Percentiles rank a stretch among this genome's conserved stretches.
phyloP scores from a whole-genome alignment of 2,888 invertebrate species.

The Ctenicera cuprea region DNA sequence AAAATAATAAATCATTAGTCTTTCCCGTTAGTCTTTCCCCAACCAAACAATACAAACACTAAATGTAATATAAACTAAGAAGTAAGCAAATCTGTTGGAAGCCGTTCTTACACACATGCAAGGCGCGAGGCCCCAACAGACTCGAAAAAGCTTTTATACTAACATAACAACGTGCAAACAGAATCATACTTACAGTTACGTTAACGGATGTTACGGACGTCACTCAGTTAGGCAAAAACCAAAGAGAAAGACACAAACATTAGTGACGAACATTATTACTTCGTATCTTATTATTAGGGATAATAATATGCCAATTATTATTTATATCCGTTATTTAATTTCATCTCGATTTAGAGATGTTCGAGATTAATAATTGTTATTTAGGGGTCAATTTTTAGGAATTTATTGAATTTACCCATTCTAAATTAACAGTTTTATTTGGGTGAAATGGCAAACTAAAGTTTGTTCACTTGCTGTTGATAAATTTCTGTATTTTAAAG shows the following conservation, averaged over 20 bases:
- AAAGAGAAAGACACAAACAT: slow-evolving; percentile 73
- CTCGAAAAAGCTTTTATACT: slow-evolving; percentile 47
- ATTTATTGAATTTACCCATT: too few species aligned
- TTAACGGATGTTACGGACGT: slow-evolving; percentile 71
- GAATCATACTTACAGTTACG: slow-evolving; percentile 72
- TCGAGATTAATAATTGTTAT: too few species aligned
- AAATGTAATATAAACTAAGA: slow-evolving; percentile 59
- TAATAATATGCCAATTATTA: slow-evolving; percentile 2
- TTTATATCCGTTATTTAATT: neutral
- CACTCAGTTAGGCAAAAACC: slow-evolving; percentile 74
- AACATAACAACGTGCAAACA: slow-evolving; percentile 59
- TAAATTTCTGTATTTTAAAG: too few species aligned
- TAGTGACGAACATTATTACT: slow-evolving; percentile 61
- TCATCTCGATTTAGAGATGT: neutral
- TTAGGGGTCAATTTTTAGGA: too few species aligned
- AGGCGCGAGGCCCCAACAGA: slow-evolving; percentile 47
- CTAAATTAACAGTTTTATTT: too few species aligned
- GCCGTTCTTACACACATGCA: slow-evolving; percentile 37
- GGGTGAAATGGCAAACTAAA: too few species aligned
- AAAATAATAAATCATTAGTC: slow-evolving; percentile 63
- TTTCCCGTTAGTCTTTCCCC: slow-evolving; percentile 72
- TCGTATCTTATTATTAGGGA: slow-evolving; percentile 38
- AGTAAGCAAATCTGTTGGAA: slow-evolving; percentile 52
- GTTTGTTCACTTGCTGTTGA: too few species aligned
- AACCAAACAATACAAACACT: slow-evolving; percentile 60